Evolutionary conservation across 2,113 vertebrate species (phyloP).

Genomic region (Herpetotheres cachinnans): DNA sequence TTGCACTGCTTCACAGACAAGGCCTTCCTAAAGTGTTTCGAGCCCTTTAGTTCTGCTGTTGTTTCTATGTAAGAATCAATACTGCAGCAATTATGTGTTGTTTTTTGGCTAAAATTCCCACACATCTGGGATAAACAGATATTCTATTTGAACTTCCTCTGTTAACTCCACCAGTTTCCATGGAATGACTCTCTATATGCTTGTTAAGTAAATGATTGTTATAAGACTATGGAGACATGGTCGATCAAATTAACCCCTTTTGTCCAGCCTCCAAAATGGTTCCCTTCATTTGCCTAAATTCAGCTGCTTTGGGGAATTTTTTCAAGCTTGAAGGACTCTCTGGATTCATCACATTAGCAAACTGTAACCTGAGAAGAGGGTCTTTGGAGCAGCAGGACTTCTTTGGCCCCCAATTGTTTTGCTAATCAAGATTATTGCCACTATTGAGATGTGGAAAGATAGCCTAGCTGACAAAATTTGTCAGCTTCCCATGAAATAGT

Average conservation of each 20-base stretch:
- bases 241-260: conserved; percentile 86
- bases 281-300: conserved; percentile 81
- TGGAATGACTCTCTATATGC: conserved; percentile 69
- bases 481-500: conserved; percentile 88
- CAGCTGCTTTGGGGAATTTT: conserved; percentile 70
- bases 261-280: conserved; percentile 66
- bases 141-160: conserved; percentile 75
- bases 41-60: conserved; percentile 31
- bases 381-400: conserved; percentile 68
- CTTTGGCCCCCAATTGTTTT: conserved; percentile 82
- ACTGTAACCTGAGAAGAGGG: conserved; percentile 79
- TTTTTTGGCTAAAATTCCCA: conserved; percentile 78
- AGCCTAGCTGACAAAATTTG: conserved; percentile 84
- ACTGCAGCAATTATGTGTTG: conserved; percentile 49
- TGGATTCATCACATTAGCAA: conserved; percentile 70
- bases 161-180: conserved; percentile 72
- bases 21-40: background rate
- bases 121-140: conserved; percentile 78
- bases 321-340: conserved; percentile 71
- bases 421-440: conserved; percentile 88
- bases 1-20: background rate
- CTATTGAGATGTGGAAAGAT: conserved; percentile 83
- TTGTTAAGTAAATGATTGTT: conserved; percentile 83
- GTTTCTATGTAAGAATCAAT: conserved; percentile 44
- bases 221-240: conserved; percentile 76